A percentile compares a stretch with the other conserved stretches of the same genome.
Conservation (phyloP, 2,797 vertebrate species). For the Hoplostethus mediterraneus region DNA sequence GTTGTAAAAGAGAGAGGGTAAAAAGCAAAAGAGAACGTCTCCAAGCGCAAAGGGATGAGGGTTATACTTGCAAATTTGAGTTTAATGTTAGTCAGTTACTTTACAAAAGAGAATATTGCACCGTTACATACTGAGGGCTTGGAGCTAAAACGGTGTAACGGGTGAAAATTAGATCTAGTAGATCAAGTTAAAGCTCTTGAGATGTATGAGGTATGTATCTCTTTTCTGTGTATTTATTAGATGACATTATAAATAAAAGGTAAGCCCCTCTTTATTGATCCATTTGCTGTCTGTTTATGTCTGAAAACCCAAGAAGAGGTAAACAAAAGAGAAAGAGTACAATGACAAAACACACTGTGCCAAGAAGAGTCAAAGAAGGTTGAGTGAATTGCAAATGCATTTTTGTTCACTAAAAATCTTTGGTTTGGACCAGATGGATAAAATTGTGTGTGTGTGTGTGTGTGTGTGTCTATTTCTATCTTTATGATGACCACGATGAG, state of each 20-base stretch:
- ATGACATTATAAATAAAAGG: too few relatives aligned
- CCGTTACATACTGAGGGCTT: too few relatives aligned
- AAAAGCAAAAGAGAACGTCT: constrained; percentile 41
- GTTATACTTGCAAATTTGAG: background rate
- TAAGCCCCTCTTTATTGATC: constrained; percentile 59
- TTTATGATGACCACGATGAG: too few relatives aligned
- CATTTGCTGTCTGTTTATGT: constrained; percentile 44
- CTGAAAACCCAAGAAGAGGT: constrained; percentile 49
- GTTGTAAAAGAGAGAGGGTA: constrained; percentile 57
- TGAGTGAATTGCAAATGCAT: constrained; percentile 19
- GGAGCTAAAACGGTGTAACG: too few relatives aligned
- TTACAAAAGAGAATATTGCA: too few relatives aligned
- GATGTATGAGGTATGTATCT: too few relatives aligned
- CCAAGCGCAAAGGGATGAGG: constrained; percentile 25
- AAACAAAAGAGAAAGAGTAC: constrained; percentile 25
- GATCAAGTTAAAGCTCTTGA: too few relatives aligned
- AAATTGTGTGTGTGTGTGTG: constrained; percentile 37
- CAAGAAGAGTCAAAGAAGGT: background rate
- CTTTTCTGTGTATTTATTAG: too few relatives aligned
- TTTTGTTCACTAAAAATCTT: constrained; percentile 1
- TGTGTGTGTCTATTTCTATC: background rate
- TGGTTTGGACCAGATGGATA: background rate
- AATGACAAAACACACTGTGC: background rate
- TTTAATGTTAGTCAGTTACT: too few relatives aligned
- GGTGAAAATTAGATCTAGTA: too few relatives aligned